Evolutionary conservation across 2,797 vertebrate genomes (phyloP).

Genomic region (Lindbergichthys nudifrons): DNA sequence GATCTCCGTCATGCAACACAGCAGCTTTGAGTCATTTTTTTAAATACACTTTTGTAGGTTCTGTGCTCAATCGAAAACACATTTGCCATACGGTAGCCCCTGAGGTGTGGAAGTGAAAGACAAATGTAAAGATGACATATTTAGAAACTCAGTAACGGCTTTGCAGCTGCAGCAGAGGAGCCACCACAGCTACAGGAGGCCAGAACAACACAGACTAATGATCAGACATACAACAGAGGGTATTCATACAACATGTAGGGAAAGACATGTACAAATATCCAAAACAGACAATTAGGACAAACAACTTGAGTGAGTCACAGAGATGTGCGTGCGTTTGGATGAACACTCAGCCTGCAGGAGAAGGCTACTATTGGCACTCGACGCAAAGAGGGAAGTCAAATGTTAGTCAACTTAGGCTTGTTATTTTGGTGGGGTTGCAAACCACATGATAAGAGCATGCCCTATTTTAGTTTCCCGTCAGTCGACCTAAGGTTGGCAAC

Average conservation of each 20-base stretch:
- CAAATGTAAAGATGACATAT: conserved; percentile 39
- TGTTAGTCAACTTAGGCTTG: conserved; percentile 49
- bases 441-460: conserved; percentile 73
- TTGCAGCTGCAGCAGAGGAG: conserved; percentile 47
- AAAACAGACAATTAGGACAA: conserved; percentile 1
- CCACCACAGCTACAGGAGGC: background rate
- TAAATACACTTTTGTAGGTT: background rate
- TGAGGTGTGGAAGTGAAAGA: conserved; percentile 71
- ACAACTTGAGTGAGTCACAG: conserved; percentile 46
- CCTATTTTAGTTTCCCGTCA: conserved; percentile 75
- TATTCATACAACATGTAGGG: conserved; percentile 4
- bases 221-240: background rate
- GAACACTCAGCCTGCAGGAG: conserved; percentile 24
- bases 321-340: conserved; percentile 18
- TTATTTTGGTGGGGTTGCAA: conserved; percentile 64
- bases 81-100: background rate
- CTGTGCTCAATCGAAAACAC: background rate
- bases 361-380: conserved; percentile 15
- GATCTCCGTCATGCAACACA: background rate
- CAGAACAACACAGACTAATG: background rate
- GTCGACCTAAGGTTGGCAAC: conserved; percentile 36
- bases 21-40: background rate
- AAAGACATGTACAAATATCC: background rate
- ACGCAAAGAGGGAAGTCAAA: conserved; percentile 60
- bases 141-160: conserved; percentile 54